phyloP scores from a whole-genome alignment of 2,113 vertebrate species.

The Glaucomys volans region DNA sequence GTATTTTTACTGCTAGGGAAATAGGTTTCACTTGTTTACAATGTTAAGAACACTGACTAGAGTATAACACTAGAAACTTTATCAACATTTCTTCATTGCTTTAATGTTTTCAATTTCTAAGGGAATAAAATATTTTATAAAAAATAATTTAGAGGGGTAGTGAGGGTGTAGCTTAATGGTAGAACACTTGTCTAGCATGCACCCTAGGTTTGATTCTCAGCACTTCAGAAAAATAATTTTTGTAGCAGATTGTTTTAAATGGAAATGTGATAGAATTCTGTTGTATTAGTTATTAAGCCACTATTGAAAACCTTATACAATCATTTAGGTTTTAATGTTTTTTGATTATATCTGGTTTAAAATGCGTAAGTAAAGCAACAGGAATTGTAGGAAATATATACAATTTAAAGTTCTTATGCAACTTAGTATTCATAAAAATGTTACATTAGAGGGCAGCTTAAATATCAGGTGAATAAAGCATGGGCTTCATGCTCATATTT shows the following conservation, averaged over 20 bases:
- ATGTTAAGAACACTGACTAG: slow-evolving; percentile 40
- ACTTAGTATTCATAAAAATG: slow-evolving; percentile 79
- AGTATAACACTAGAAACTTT: slow-evolving; percentile 52
- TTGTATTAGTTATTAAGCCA: slow-evolving; percentile 57
- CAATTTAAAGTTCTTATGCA: slow-evolving; percentile 63
- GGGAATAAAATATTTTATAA: slow-evolving; percentile 4
- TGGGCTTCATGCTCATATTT: slow-evolving; percentile 77
- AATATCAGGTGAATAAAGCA: slow-evolving; percentile 84
- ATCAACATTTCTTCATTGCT: slow-evolving; percentile 30
- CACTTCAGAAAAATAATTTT: neutral
- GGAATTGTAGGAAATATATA: slow-evolving; percentile 45
- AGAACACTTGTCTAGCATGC: neutral
- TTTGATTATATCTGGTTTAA: slow-evolving; percentile 61
- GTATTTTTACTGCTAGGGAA: slow-evolving; percentile 80
- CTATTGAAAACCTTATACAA: slow-evolving; percentile 13
- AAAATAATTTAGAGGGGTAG: slow-evolving; percentile 37
- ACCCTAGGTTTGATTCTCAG: neutral
- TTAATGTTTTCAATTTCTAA: slow-evolving; percentile 47
- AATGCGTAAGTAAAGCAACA: neutral
- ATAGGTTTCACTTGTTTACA: slow-evolving; percentile 77
- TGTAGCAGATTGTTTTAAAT: slow-evolving; percentile 37
- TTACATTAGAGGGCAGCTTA: slow-evolving; percentile 77
- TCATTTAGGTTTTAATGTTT: slow-evolving; percentile 65
- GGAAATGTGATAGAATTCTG: neutral
- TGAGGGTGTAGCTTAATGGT: neutral